Conservation (phyloP, 2,113 vertebrate species). For the Poeciliopsis turrubarensis region DNA sequence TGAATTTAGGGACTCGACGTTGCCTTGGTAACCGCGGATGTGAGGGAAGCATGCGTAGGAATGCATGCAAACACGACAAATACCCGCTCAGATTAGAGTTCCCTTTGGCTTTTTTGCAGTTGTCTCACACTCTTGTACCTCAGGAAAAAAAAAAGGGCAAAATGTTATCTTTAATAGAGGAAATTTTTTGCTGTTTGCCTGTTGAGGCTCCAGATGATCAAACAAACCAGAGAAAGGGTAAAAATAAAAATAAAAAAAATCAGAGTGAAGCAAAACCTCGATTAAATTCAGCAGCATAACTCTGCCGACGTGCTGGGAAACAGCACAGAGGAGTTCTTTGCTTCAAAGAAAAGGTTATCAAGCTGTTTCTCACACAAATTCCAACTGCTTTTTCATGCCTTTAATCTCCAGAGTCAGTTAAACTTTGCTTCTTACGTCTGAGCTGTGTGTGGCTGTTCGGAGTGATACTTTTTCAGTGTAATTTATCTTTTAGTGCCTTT, state of each 20-base stretch:
- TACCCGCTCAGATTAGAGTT: conserved; percentile 6
- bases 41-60: conserved; percentile 10
- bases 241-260: conserved; percentile 7
- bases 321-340: conserved; percentile 32
- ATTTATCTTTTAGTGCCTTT: conserved; percentile 24
- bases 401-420: conserved; percentile 41
- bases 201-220: conserved; percentile 41
- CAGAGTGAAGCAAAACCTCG: conserved; percentile 28
- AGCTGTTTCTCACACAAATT: conserved; percentile 4
- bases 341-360: conserved; percentile 44
- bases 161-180: conserved; percentile 28
- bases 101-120: conserved; percentile 27
- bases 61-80: not conserved
- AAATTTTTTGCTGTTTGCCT: conserved; percentile 21
- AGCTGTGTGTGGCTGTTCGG: conserved; percentile 34
- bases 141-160: not conserved
- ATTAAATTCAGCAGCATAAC: conserved; percentile 40
- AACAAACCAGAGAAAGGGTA: conserved; percentile 33
- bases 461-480: conserved; percentile 51
- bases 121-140: not conserved
- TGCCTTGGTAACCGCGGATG: conserved; percentile 65
- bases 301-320: conserved; percentile 27
- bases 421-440: conserved; percentile 24
- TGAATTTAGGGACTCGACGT: conserved; percentile 34
- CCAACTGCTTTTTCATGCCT: conserved; percentile 33